Conservation (phyloP, 2,888 invertebrate genomes). For the Euclidia mi region DNA sequence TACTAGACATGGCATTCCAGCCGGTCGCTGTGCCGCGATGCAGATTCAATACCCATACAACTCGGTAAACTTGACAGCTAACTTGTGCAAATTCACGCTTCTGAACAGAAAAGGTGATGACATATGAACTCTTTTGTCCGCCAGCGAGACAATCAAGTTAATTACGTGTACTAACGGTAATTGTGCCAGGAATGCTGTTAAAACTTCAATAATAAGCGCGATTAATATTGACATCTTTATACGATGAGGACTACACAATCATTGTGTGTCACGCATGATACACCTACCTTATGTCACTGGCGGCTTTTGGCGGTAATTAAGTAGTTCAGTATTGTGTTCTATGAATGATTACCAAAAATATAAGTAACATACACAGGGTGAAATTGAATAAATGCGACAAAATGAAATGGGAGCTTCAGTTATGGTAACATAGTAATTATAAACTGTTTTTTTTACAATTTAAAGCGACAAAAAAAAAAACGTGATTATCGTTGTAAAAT, state of each 20-base stretch:
- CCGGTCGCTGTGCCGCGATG: background rate
- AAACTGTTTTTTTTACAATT: no score
- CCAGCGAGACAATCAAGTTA: slow-evolving; percentile 50
- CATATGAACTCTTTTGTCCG: slow-evolving; percentile 46
- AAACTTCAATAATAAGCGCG: slow-evolving; percentile 15
- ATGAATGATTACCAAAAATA: no score
- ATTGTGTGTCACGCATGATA: slow-evolving; percentile 4
- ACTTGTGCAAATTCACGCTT: slow-evolving; percentile 62
- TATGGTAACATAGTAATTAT: no score
- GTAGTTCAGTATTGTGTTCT: no score
- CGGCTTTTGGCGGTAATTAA: no score
- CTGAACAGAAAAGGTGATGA: slow-evolving; percentile 44
- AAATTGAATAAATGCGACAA: no score
- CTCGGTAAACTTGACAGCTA: slow-evolving; percentile 28
- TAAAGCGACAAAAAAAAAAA: no score
- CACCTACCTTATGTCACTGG: slow-evolving; percentile 1
- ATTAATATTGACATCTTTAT: slow-evolving; percentile 48
- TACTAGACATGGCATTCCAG: background rate
- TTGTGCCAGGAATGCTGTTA: slow-evolving; percentile 34
- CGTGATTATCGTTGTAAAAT: no score
- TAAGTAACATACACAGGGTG: no score
- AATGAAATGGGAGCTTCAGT: no score
- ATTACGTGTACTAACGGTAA: slow-evolving; percentile 47
- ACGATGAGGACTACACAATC: slow-evolving; percentile 9
- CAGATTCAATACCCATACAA: slow-evolving; percentile 1